phyloP scores from a whole-genome alignment of 2,888 invertebrate species.

The Dastarcus helophoroides region DNA sequence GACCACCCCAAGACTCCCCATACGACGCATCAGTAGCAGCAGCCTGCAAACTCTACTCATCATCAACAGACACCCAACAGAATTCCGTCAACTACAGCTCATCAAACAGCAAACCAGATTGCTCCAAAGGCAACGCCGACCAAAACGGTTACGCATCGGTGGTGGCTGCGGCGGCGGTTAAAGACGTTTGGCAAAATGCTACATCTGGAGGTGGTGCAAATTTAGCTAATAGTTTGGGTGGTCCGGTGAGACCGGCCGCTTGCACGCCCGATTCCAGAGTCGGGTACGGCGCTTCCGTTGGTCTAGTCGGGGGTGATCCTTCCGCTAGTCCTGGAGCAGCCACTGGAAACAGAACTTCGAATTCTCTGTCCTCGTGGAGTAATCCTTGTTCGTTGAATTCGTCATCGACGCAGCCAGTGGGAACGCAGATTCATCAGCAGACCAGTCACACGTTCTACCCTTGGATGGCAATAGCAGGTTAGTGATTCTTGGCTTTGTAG shows the following conservation, averaged over 20 bases:
- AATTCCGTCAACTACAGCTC: slow-evolving; percentile 43
- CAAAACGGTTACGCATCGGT: slow-evolving; percentile 57
- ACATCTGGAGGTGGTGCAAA: slow-evolving; percentile 51
- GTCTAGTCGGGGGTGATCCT: slow-evolving; percentile 64
- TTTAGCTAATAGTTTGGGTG: slow-evolving; percentile 48
- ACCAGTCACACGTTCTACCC: slow-evolving; percentile 92
- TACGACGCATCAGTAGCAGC: slow-evolving; percentile 85
- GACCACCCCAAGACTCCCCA: slow-evolving; percentile 81
- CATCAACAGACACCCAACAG: slow-evolving; percentile 48
- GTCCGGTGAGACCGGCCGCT: slow-evolving; percentile 71
- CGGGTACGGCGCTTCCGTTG: slow-evolving; percentile 55
- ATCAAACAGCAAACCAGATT: slow-evolving; percentile 57
- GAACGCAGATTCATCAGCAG: slow-evolving; percentile 81
- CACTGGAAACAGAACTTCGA: slow-evolving; percentile 42
- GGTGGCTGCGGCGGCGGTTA: slow-evolving; percentile 53
- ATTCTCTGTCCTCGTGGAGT: slow-evolving; percentile 66
- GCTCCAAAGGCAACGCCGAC: slow-evolving; percentile 53
- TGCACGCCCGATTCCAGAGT: slow-evolving; percentile 81
- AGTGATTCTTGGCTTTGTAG: slow-evolving; percentile 42
- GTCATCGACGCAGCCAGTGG: slow-evolving; percentile 62
- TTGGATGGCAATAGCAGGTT: slow-evolving; percentile 98
- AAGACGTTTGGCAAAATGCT: slow-evolving; percentile 59
- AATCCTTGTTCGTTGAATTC: slow-evolving; percentile 81
- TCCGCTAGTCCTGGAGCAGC: slow-evolving; percentile 62
- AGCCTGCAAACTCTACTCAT: slow-evolving; percentile 68